Evolutionary conservation across 2,888 invertebrate genomes (phyloP).

Genomic region (Zelleria hepariella): DNA sequence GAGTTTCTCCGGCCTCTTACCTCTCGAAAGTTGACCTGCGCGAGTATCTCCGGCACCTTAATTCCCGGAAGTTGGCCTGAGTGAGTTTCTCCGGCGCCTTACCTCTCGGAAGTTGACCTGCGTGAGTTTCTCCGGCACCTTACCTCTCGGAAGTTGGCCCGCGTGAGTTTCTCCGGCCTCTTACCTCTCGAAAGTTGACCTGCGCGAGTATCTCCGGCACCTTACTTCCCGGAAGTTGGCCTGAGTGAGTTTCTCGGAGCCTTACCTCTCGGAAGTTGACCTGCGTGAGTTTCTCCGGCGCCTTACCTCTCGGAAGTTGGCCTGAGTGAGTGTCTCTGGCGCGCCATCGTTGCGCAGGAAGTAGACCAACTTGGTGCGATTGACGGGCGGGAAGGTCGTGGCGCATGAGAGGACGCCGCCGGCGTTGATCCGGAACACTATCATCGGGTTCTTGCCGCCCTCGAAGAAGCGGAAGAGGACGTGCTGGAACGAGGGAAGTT

Average conservation of each 20-base stretch:
- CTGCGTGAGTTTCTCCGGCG: no score
- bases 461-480: conserved; percentile 51
- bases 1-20: conserved; percentile 72
- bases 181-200: conserved; percentile 76
- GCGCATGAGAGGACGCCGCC: conserved; percentile 77
- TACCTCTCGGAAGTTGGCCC: no score
- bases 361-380: conserved; percentile 79
- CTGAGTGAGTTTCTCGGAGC: no score
- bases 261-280: no score
- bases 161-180: no score
- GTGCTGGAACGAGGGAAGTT: conserved; percentile 34
- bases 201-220: no score
- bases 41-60: no score
- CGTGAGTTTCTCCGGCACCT: no score
- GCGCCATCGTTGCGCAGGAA: conserved; percentile 76
- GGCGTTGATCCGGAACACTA: conserved; percentile 75
- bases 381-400: conserved; percentile 71
- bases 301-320: conserved; percentile 66
- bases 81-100: conserved; percentile 74
- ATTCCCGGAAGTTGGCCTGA: conserved; percentile 65
- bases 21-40: no score
- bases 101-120: no score
- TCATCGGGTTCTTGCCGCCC: conserved; percentile 41
- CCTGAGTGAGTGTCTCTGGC: conserved; percentile 73
- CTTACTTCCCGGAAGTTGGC: no score